These are phyloP conservation scores for Cyanoderma ruficeps DNA, from an alignment of 2,113 vertebrate genomes.

Conservation along the genomic window DNA sequence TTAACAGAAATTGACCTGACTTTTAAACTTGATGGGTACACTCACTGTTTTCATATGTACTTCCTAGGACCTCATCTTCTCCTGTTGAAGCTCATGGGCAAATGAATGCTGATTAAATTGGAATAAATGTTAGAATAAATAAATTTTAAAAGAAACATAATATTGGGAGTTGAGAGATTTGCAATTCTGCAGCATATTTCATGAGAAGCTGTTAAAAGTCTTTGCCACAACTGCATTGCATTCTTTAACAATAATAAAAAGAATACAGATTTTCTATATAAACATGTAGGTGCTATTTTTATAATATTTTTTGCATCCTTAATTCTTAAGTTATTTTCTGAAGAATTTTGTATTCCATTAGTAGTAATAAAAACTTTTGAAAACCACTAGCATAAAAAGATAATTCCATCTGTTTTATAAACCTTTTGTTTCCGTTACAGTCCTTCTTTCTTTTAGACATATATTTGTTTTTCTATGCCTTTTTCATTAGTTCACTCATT, in stretches of 20 bases:
- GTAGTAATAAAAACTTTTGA: neutral
- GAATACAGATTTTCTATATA: neutral
- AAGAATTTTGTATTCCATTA: neutral
- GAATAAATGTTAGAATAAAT: neutral
- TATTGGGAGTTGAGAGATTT: neutral
- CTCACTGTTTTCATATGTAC: accelerated
- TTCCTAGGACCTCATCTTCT: neutral
- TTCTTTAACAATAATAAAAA: neutral
- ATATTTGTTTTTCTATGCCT: neutral
- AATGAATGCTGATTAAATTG: neutral
- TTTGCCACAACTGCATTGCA: neutral
- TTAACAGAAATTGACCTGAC: neutral
- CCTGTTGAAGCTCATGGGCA: neutral
- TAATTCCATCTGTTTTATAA: neutral
- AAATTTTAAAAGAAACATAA: neutral
- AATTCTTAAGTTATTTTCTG: neutral
- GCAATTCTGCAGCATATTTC: neutral
- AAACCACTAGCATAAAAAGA: neutral
- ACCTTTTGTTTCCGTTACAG: neutral
- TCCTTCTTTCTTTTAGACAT: neutral
- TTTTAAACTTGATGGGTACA: neutral
- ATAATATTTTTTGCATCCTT: neutral
- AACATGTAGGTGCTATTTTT: neutral
- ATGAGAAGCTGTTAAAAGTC: neutral
- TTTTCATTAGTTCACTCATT: neutral